Evolutionary conservation across 2,888 invertebrate genomes (phyloP).

Genomic region (Sphaerophoria rueppellii): DNA sequence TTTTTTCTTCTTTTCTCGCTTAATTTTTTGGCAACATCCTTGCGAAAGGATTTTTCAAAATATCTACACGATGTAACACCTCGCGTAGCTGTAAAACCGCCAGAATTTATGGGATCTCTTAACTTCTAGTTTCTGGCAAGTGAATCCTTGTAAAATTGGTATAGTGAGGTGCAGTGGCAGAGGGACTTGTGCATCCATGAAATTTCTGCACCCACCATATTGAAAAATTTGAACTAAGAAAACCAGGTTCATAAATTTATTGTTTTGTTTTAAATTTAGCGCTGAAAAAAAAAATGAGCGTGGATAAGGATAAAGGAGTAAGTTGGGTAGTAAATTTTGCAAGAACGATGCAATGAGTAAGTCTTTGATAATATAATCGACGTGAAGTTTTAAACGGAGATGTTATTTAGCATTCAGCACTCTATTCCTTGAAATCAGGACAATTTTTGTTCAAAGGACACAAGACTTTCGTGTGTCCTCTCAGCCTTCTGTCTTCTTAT

Average conservation of each 20-base stretch:
- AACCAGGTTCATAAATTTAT: not conserved
- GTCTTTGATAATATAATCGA: not conserved
- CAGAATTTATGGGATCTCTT: constrained; percentile 68
- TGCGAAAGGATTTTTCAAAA: constrained; percentile 18
- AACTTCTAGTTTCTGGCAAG: constrained; percentile 69
- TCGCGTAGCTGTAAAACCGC: constrained; percentile 49
- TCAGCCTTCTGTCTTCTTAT: too few relatives aligned
- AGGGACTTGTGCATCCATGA: constrained; percentile 35
- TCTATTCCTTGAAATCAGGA: not conserved
- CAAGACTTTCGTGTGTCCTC: too few relatives aligned
- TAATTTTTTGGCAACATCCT: constrained; percentile 45
- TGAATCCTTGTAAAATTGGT: constrained; percentile 67
- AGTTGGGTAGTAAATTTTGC: too few relatives aligned
- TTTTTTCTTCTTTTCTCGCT: constrained; percentile 1
- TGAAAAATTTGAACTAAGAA: constrained; percentile 35
- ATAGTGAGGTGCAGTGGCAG: not conserved
- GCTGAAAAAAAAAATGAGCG: too few relatives aligned
- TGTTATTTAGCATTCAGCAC: not conserved
- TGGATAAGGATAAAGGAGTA: too few relatives aligned
- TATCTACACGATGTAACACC: constrained; percentile 42
- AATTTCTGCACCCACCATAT: constrained; percentile 3
- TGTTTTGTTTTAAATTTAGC: too few relatives aligned
- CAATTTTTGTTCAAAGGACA: too few relatives aligned
- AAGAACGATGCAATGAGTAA: too few relatives aligned
- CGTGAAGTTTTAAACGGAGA: not conserved